Evolutionary conservation across 1,140 invertebrate genomes (phyloP), one percentile per base, ranked within the genome.

Genomic region (Fopius arisanus): DNA sequence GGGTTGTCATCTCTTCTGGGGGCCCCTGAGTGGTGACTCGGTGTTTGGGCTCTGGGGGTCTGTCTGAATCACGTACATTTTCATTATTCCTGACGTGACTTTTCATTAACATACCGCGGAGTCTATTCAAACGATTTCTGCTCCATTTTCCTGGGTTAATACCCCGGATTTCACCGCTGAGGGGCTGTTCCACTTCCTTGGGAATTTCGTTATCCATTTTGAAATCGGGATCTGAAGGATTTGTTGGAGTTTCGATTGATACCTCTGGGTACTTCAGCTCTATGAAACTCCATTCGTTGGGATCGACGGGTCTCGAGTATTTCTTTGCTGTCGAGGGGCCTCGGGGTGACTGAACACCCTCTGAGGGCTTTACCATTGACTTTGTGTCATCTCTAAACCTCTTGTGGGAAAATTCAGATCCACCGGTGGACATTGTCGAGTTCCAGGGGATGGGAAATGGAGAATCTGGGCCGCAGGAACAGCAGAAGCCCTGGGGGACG

Each of bases 401-500:
- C 23, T 59, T 28, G 54, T 59, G 54, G 54, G 5, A 3, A 59
- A 59, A 59, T 59, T 59, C 21, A 59, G 19, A 23, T 59, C 54
- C 43, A 14, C 14, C n/a, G 14, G 19, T 0, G 23, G 54, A 59
- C 19, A 28, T 23, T 19, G 19, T 59, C 21, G 10, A 23, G 23
- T 59, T 59, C 14, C 7, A 14, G 43, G 23, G 21, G 43, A 48
- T 7, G 5, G n/a, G 43, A 16, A 19, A 48, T 4, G 54, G 3
- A 26, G 19, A 59, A 12, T 75, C 63, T n/a, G 79, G 63, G 37
- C 84, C 80, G 75, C 88, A 89, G 37, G 88, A 88, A 77, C 88
- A 89, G 77, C 88, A 90, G 78, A 89, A 89, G 7, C 89, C 89
- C 82, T 82, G 51, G 63, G 65, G 48, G 40, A 0, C 37, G 31